Base-by-base conservation (phyloP, 2,888 invertebrate genomes). In the Sinohyriopsis cumingii region DNA sequence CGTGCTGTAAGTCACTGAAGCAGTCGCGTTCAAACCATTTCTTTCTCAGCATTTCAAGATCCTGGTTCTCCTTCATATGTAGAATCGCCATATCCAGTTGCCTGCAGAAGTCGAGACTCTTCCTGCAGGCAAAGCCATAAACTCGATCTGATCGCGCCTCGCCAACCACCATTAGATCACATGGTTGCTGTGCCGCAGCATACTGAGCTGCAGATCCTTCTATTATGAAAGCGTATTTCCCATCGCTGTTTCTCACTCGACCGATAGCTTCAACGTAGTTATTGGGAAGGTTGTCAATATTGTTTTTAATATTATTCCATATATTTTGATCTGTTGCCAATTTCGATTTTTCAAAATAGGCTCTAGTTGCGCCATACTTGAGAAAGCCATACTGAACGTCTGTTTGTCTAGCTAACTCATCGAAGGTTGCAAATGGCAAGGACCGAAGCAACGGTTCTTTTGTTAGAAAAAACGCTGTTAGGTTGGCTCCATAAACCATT, bases 91-190 rank as follows among this genome's bases (percentile, higher is more conserved):
- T 15, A 45, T 45, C 45, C 45, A 45, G 45, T 45, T 45, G 45
- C 15, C 45, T 45, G 45, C 45, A 45, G 45, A 45, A 45, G 15
- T 45, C 45, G 12, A 45, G 15, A 45, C 45, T 45, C 45, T 45
- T 45, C 15, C 45, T 45, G 45, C 79, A 79, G 20, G 77, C 77
- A 68, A 81, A 79, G 1, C 64, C 74, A 55, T 73, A 77, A 22
- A 64, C 65, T 55, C 69, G 67, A 22, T 75, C 71, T 5, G 64
- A 72, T 4, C 75, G 63, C 3, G 67, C 61, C 6, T 80, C 76
- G 4, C 77, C 80, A 20, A 76, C 57, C 5, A 74, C 66, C 71
- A 77, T 75, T 57, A 77, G 73, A 54, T 77, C 72, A 68, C 80
- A 80, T 0, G 80, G 78, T 15, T 71, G 63, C 54, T 69, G 54